Conservation (phyloP, 2,797 vertebrate genomes). For the Scomberomorus guttatus region DNA sequence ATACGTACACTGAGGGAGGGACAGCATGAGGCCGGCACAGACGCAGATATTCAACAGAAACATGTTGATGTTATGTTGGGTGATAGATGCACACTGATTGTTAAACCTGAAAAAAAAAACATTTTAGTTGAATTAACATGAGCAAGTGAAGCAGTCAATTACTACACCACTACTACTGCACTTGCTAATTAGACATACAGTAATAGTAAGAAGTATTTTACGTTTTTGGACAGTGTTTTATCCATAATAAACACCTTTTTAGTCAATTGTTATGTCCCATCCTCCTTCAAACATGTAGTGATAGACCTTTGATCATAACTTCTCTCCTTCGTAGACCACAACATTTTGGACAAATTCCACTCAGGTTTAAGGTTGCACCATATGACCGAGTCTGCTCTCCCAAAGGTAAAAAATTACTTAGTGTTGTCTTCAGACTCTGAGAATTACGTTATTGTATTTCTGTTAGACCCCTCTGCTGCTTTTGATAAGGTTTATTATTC, state of each 20-base stretch:
- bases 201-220: neutral
- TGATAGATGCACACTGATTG: neutral
- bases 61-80: slow-evolving; percentile 39
- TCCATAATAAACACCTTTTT: neutral
- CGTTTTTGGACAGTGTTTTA: neutral
- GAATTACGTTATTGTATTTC: neutral
- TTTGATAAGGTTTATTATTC: too few species aligned
- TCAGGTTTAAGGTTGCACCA: too few species aligned
- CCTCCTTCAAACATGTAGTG: neutral
- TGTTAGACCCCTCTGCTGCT: neutral
- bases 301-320: neutral
- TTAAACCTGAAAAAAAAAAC: slow-evolving; percentile 37
- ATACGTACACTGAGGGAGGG: slow-evolving; percentile 15
- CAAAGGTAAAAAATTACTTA: neutral
- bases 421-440: neutral
- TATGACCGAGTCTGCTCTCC: too few species aligned
- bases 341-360: neutral
- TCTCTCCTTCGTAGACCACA: neutral
- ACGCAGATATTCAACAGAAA: slow-evolving; percentile 9
- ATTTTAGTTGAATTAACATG: neutral
- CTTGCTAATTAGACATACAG: neutral
- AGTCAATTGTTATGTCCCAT: neutral
- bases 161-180: neutral
- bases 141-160: neutral
- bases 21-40: slow-evolving; percentile 62